Conservation (phyloP, 1,140 invertebrate genomes). For the Acromyrmex charruanus region DNA sequence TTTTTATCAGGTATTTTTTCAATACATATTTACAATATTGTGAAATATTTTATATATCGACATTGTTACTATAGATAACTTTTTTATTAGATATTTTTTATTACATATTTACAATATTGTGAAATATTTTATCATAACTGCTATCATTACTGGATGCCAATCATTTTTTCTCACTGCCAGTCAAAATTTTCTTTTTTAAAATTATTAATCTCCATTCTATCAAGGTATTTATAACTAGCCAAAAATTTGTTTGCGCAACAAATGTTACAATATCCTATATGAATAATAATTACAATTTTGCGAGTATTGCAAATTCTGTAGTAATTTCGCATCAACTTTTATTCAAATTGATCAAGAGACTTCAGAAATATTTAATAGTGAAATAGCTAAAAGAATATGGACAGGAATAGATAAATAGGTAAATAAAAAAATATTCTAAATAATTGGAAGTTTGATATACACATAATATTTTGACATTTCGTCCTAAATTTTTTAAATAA, state of each 20-base stretch:
- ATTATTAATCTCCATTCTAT: background rate
- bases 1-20: background rate
- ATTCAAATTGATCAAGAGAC: background rate
- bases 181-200: background rate
- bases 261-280: background rate
- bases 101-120: background rate
- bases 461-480: background rate
- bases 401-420: background rate
- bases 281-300: background rate
- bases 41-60: background rate
- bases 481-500: background rate
- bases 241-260: background rate
- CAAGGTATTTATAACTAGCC: background rate
- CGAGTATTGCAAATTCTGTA: background rate
- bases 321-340: background rate
- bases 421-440: background rate
- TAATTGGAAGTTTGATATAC: background rate
- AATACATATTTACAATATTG: background rate
- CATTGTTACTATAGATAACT: no score
- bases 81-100: background rate
- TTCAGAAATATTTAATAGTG: background rate
- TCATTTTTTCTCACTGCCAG: background rate
- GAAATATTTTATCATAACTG: conserved; percentile 9
- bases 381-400: background rate
- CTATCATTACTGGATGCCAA: background rate